Evolutionary conservation across 2,888 invertebrate species (phyloP).

Genomic region (Spisula solida): DNA sequence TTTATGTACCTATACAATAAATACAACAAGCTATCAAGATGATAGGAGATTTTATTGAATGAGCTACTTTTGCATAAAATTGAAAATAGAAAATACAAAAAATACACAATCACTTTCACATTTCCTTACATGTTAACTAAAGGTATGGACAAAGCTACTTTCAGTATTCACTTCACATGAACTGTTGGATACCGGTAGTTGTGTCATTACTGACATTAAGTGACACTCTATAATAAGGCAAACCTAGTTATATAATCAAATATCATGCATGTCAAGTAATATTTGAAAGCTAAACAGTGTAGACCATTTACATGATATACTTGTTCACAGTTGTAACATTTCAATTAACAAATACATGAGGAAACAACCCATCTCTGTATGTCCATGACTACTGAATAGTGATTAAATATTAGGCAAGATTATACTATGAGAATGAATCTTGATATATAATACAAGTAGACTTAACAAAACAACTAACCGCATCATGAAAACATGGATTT

Average conservation of each 20-base stretch:
- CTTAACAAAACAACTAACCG: no score
- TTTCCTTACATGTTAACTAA: constrained; percentile 9
- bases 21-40: constrained; percentile 7
- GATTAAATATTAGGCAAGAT: no score
- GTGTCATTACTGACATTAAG: background rate
- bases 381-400: no score
- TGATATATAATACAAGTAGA: no score
- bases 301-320: no score
- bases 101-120: constrained; percentile 31
- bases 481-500: no score
- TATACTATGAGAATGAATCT: no score
- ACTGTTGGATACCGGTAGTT: background rate
- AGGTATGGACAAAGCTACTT: constrained; percentile 16
- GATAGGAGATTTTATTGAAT: constrained; percentile 47
- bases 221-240: background rate
- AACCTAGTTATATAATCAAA: background rate
- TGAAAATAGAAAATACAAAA: constrained; percentile 49
- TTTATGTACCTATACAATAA: background rate
- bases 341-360: no score
- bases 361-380: no score
- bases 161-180: background rate
- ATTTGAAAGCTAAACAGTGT: no score
- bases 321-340: no score
- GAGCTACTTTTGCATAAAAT: constrained; percentile 51
- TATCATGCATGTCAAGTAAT: no score